These are phyloP conservation scores for Andricus curvator DNA, from an alignment of 2,888 invertebrate genomes.

Conservation along the genomic window DNA sequence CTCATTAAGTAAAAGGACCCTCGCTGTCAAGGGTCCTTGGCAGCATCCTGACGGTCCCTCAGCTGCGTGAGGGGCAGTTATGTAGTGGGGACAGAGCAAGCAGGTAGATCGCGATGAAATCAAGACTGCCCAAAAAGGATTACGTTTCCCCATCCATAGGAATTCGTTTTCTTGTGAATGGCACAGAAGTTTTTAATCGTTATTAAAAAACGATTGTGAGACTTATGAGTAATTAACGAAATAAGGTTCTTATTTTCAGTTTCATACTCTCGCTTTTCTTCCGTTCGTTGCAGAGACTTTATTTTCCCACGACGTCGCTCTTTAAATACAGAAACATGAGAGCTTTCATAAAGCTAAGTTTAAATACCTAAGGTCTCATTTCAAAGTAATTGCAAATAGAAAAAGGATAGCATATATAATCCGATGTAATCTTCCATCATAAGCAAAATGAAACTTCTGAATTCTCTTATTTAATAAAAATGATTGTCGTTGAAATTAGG, in stretches of 20 bases:
- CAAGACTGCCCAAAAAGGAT: background rate
- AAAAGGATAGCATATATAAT: background rate
- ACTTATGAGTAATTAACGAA: slow-evolving; percentile 8
- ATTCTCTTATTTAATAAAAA: background rate
- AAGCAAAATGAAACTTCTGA: background rate
- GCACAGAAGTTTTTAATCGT: slow-evolving; percentile 5
- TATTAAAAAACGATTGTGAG: slow-evolving; percentile 10
- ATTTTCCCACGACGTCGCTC: slow-evolving; percentile 33
- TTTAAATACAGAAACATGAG: slow-evolving; percentile 11
- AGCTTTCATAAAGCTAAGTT: background rate
- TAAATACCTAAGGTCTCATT: background rate
- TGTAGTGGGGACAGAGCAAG: no score
- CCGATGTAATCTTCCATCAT: background rate
- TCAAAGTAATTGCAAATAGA: background rate
- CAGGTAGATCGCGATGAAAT: no score
- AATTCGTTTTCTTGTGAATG: slow-evolving; percentile 9
- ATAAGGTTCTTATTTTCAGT: slow-evolving; percentile 13
- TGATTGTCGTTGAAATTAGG: no score
- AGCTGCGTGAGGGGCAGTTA: no score
- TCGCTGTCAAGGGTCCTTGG: no score
- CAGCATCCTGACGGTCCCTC: no score
- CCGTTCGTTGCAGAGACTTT: slow-evolving; percentile 20
- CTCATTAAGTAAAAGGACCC: no score
- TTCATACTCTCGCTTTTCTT: slow-evolving; percentile 15
- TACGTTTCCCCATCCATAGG: background rate